phyloP scores from a whole-genome alignment of 2,888 invertebrate genomes.

The Cantharis nigra region DNA sequence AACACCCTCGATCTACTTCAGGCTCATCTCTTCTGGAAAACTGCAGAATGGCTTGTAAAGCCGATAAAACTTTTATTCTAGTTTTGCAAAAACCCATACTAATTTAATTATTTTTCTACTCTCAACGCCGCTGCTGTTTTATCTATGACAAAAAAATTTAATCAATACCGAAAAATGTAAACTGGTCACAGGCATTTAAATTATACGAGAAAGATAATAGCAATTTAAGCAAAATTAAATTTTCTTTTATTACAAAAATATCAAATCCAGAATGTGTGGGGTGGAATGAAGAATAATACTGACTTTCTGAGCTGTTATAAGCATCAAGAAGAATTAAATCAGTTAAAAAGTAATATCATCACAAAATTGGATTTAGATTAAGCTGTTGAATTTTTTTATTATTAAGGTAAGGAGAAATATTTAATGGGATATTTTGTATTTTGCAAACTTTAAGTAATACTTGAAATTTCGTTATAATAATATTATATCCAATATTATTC shows the following conservation, averaged over 20 bases:
- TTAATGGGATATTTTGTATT: neutral
- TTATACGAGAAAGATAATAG: neutral
- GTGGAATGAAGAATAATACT: neutral
- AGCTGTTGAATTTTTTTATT: neutral
- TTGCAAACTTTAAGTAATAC: neutral
- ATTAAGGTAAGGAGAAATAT: neutral
- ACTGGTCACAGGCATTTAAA: neutral
- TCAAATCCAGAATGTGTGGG: neutral
- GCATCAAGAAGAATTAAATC: neutral
- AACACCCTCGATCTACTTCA: constrained; percentile 17
- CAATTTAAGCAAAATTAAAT: neutral
- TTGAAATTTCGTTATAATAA: neutral
- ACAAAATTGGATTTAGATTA: neutral
- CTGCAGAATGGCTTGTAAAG: neutral
- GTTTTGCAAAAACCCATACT: neutral
- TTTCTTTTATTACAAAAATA: neutral
- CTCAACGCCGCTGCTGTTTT: neutral
- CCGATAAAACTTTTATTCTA: neutral
- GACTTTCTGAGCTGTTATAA: neutral
- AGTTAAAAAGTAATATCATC: neutral
- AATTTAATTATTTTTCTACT: neutral
- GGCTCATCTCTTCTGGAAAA: constrained; percentile 5
- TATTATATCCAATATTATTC: neutral
- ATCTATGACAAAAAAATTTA: neutral
- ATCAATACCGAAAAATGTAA: neutral